Evolutionary conservation across 2,888 invertebrate genomes (phyloP), one percentile per base, ranked within the genome.

Genomic region (Mythimna impura): DNA sequence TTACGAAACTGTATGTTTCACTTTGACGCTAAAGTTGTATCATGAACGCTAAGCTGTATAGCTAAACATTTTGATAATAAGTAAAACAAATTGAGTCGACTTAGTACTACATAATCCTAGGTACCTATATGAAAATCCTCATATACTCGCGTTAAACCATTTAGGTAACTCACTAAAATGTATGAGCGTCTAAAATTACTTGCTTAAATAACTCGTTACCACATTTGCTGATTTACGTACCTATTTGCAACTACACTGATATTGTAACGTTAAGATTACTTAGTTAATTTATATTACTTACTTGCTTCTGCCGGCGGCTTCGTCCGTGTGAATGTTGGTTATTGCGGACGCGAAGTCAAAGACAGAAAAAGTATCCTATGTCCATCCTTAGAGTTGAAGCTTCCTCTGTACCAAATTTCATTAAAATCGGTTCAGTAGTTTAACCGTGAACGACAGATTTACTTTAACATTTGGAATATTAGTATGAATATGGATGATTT

Each of bases 1-100:
- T 55, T 55, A 17, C 5, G 5, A 52, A 50, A 40, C 50, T 73
- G 40, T 61, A 25, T 64, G 47, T 64, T 47, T 47, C 9, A n/a
- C 40, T 20, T 40, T 50, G 6, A 3, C 8, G 57, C 1, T 40
- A 47, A 66, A 40, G 4, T 36, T 4, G 1, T n/a, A 30, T 20
- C 7, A 67, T 25, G 12, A 30, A 54, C 47, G 25, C 30, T 64
- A 54, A 76, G 73, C 80, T 64, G 22, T 64, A 36, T 60, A 30
- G 47, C 30, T 60, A 54, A 22, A 54, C 6, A 47, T 71, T 47
- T 55, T 34, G 20, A 30, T 43, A 47, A 8, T 36, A 71, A 25
- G 30, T 22, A 17, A 50, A 73, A 76, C 54, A 73, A 80, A 76
- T 75, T 64, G 63, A 43, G 47, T 50, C 17, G 17, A 54, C 12